Evolutionary conservation across 2,797 vertebrate genomes (phyloP).

Genomic region (Peromyscus nudipes): DNA sequence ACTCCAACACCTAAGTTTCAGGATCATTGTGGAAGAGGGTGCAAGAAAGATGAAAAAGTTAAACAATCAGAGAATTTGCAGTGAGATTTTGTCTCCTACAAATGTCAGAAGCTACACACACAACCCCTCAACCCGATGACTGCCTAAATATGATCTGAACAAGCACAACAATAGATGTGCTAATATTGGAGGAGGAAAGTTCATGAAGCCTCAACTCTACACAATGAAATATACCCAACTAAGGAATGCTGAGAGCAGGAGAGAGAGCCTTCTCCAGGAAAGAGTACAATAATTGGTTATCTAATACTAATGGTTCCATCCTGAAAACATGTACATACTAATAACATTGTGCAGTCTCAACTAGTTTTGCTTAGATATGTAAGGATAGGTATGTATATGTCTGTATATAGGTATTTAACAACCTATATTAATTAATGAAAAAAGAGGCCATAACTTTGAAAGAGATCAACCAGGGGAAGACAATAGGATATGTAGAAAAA

Average conservation of each 20-base stretch:
- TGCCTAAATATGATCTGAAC: background rate
- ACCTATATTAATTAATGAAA: background rate
- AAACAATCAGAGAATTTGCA: background rate
- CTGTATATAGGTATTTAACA: background rate
- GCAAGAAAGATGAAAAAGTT: background rate
- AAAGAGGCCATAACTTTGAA: background rate
- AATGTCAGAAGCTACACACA: background rate
- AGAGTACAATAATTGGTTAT: background rate
- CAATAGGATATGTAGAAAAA: background rate
- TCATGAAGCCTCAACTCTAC: background rate
- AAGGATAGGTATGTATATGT: background rate
- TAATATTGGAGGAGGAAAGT: too few species aligned
- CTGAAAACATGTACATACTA: background rate
- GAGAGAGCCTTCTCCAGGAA: background rate
- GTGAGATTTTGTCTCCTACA: too few species aligned
- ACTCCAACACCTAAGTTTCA: background rate
- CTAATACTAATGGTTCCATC: background rate
- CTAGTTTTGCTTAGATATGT: background rate
- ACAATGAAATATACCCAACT: background rate
- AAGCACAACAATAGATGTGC: background rate
- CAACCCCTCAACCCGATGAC: background rate
- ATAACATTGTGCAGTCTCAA: background rate
- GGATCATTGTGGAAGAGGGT: background rate
- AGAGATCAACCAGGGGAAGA: background rate
- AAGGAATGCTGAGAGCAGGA: background rate